Conservation (phyloP, 2,113 vertebrate species). For the Anser brachyrhynchus region DNA sequence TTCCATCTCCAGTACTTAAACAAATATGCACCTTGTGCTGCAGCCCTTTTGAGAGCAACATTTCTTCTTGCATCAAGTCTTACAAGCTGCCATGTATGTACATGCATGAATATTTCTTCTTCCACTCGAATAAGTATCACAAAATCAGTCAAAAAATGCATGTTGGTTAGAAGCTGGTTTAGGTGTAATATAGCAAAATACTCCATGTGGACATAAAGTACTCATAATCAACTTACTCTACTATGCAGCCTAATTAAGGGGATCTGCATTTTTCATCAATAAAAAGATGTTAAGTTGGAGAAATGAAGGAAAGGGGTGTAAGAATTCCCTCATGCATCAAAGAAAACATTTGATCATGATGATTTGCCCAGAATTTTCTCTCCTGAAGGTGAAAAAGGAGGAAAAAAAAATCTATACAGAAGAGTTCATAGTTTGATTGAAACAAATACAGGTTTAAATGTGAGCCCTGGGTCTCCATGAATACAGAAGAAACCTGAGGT, state of each 20-base stretch:
- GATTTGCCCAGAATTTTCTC: background rate
- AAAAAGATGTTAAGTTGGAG: background rate
- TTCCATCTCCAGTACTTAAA: background rate
- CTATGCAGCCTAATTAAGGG: background rate
- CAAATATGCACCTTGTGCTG: background rate
- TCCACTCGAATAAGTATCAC: slow-evolving; percentile 9
- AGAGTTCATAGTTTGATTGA: background rate
- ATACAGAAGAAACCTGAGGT: background rate
- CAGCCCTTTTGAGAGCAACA: background rate
- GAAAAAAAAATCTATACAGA: background rate
- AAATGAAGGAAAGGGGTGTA: background rate
- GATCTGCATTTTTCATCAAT: background rate
- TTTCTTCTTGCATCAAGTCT: background rate
- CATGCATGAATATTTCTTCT: background rate
- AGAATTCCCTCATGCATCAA: background rate
- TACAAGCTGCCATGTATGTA: background rate
- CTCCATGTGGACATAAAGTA: background rate
- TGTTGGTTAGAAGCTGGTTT: background rate
- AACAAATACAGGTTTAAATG: background rate
- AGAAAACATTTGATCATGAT: background rate
- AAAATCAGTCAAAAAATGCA: background rate
- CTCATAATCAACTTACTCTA: background rate
- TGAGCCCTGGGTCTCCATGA: background rate
- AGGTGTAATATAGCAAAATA: background rate
- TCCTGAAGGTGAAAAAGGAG: background rate